Evolutionary conservation across 1,140 invertebrate species (phyloP).

Genomic region (Grapholita molesta): DNA sequence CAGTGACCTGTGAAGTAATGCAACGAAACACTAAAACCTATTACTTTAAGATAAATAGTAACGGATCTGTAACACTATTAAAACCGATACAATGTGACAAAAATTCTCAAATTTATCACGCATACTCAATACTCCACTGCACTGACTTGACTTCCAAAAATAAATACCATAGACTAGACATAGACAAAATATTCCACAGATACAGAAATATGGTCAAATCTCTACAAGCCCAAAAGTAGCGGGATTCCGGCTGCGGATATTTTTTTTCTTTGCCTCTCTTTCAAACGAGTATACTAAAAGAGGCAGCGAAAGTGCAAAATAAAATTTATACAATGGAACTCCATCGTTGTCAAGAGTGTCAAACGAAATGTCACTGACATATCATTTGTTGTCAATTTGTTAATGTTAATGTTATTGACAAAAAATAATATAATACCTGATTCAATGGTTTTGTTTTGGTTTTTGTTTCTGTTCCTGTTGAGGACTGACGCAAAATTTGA

Average conservation of each 20-base stretch:
- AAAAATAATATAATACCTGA: background rate
- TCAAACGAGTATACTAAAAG: too few species aligned
- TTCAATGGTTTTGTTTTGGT: background rate
- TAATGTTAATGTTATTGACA: background rate
- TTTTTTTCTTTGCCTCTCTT: too few species aligned
- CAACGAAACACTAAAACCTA: background rate
- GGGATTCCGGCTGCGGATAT: too few species aligned
- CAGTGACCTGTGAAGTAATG: background rate
- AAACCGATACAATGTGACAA: background rate
- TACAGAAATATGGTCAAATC: too few species aligned
- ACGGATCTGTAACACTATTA: background rate
- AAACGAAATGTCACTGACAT: background rate
- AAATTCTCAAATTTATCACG: background rate
- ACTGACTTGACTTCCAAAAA: constrained; percentile 16
- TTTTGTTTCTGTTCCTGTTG: background rate
- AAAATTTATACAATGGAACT: background rate
- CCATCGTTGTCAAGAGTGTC: background rate
- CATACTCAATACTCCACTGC: background rate
- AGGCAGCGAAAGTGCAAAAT: too few species aligned
- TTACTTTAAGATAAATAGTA: background rate
- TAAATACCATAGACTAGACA: constrained; percentile 15
- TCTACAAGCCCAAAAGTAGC: too few species aligned
- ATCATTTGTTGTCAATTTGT: background rate
- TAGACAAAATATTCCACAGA: background rate
- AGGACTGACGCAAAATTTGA: background rate